phyloP scores from a whole-genome alignment of 2,888 invertebrate species.

The Papilio elwesi region DNA sequence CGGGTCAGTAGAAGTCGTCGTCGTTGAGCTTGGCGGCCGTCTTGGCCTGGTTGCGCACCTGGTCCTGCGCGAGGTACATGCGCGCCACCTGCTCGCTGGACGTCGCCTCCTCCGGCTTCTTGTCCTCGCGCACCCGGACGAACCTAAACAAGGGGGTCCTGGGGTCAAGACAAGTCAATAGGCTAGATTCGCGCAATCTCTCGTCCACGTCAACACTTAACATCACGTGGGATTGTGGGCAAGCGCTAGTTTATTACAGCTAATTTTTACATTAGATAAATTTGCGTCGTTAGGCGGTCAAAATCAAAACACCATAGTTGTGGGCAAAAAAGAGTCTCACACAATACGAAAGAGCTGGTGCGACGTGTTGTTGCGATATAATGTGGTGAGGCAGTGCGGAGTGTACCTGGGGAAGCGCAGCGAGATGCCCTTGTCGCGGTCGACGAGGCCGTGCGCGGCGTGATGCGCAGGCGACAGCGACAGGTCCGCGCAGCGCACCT shows the following conservation, averaged over 20 bases:
- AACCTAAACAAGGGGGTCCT: conserved; percentile 84
- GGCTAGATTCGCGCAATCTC: too few species aligned
- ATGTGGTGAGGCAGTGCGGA: too few species aligned
- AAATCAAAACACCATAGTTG: too few species aligned
- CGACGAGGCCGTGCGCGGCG: conserved; percentile 94
- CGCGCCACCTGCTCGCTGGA: conserved; percentile 93
- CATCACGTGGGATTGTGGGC: too few species aligned
- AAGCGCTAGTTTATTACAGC: too few species aligned
- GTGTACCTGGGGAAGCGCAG: conserved; percentile 93
- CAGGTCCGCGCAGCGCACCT: conserved; percentile 98
- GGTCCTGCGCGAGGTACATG: conserved; percentile 96
- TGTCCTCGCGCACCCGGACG: conserved; percentile 95
- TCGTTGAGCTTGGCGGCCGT: conserved; percentile 38
- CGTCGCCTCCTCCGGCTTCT: conserved; percentile 96
- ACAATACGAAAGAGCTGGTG: too few species aligned
- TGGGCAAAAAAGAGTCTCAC: too few species aligned
- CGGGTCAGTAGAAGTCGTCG: conserved; percentile 70
- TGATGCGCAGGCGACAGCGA: conserved; percentile 97
- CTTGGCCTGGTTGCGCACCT: conserved; percentile 81
- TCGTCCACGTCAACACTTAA: too few species aligned
- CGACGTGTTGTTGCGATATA: too few species aligned
- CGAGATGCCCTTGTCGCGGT: conserved; percentile 96
- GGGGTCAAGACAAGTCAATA: too few species aligned
- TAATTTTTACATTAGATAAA: too few species aligned
- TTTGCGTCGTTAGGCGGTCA: too few species aligned